Percentiles rank a stretch among this genome's conserved stretches.
Evolutionary conservation across 2,888 invertebrate species (phyloP).

Genomic region (Ophioninae sp.): DNA sequence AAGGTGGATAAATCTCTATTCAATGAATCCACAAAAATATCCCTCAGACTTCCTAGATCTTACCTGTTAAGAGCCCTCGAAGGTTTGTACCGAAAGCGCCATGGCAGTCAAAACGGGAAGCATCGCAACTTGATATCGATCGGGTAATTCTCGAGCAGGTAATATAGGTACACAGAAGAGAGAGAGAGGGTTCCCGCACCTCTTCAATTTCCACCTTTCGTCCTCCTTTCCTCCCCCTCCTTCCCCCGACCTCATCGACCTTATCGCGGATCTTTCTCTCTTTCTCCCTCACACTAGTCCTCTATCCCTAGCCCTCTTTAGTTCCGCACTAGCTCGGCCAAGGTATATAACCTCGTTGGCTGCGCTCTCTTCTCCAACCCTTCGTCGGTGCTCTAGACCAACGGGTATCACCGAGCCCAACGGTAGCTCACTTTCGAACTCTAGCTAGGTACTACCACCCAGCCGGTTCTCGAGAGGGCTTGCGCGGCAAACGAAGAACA

Average conservation of each 20-base stretch:
- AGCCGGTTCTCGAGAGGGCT: constrained; percentile 16
- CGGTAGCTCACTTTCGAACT: constrained; percentile 76
- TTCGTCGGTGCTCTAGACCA: constrained; percentile 41
- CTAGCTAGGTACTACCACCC: constrained; percentile 60
- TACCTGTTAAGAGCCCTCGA: constrained; percentile 19
- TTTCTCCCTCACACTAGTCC: constrained; percentile 45
- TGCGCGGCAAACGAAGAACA: constrained; percentile 37
- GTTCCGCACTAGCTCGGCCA: constrained; percentile 28
- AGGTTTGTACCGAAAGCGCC: constrained; percentile 72
- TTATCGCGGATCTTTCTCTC: constrained; percentile 56
- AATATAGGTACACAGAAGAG: constrained; percentile 47
- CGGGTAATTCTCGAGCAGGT: constrained; percentile 75
- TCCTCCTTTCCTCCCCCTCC: constrained; percentile 14
- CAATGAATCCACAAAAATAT: no score
- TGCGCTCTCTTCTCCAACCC: constrained; percentile 49
- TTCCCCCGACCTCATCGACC: constrained; percentile 26
- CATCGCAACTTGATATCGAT: constrained; percentile 80
- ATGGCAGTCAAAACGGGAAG: constrained; percentile 76
- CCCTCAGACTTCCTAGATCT: no score
- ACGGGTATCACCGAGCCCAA: constrained; percentile 60
- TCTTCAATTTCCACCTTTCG: constrained; percentile 64
- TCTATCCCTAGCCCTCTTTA: constrained; percentile 36
- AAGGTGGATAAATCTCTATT: no score
- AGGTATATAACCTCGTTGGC: constrained; percentile 44
- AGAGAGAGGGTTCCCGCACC: constrained; percentile 41